A percentile compares a stretch with the other conserved stretches of the same genome.
Conservation (phyloP, 2,113 vertebrate species). For the Otis tarda region DNA sequence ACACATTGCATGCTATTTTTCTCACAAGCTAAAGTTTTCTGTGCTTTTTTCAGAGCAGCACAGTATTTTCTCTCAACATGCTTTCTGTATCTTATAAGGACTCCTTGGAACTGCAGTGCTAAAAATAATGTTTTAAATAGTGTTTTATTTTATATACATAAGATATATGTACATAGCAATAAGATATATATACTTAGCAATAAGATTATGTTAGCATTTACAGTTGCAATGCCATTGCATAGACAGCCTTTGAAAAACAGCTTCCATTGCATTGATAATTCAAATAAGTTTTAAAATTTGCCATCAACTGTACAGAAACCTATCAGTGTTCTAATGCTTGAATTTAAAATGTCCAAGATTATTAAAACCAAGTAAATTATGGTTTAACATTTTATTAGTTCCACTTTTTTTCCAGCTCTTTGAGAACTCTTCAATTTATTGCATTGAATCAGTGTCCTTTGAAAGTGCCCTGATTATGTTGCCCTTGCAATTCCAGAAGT, state of each 20-base stretch:
- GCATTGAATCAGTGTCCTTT: slow-evolving; percentile 50
- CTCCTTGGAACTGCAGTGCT: background rate
- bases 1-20: background rate
- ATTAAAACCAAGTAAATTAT: background rate
- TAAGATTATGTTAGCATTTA: background rate
- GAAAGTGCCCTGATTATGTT: slow-evolving; percentile 49
- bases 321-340: background rate
- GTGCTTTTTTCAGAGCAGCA: background rate
- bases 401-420: background rate
- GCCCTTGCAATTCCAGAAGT: slow-evolving; percentile 36
- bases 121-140: background rate
- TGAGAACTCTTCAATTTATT: slow-evolving; percentile 60
- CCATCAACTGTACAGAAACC: background rate
- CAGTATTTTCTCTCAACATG: background rate
- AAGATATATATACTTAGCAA: background rate
- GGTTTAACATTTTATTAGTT: slow-evolving; percentile 25
- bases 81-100: background rate
- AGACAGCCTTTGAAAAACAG: background rate
- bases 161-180: background rate
- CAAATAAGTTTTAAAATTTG: background rate
- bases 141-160: background rate
- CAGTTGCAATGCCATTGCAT: background rate
- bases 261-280: background rate
- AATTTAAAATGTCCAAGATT: slow-evolving; percentile 4
- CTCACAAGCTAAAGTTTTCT: background rate